phyloP scores from a whole-genome alignment of 2,797 vertebrate genomes.

The Crypturellus tataupa region DNA sequence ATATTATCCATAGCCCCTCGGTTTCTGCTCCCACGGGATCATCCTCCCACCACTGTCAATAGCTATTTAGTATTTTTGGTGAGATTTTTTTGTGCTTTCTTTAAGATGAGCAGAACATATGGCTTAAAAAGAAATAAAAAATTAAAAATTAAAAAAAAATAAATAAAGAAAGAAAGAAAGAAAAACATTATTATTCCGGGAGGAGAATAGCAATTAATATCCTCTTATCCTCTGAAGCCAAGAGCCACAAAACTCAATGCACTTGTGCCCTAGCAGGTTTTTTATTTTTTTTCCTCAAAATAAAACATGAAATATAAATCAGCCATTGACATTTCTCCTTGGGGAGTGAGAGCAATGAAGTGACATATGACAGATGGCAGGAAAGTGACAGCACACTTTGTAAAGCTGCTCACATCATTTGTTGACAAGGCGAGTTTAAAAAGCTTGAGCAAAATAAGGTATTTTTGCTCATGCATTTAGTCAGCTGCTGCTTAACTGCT shows the following conservation, averaged over 20 bases:
- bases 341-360: conserved; percentile 2
- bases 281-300: conserved; percentile 33
- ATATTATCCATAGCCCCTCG: background rate
- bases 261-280: conserved; percentile 31
- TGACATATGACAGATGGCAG: conserved; percentile 57
- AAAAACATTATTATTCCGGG: background rate
- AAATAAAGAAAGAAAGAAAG: background rate
- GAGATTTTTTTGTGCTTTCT: background rate
- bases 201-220: conserved; percentile 53
- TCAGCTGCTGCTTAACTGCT: conserved; percentile 13
- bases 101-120: conserved; percentile 3
- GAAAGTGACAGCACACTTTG: conserved; percentile 31
- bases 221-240: background rate
- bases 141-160: background rate
- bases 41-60: background rate
- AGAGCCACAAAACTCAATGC: background rate
- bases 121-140: background rate
- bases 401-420: conserved; percentile 47
- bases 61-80: background rate
- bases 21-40: background rate
- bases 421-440: conserved; percentile 61
- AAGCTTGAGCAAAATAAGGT: conserved; percentile 42
- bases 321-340: conserved; percentile 20
- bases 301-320: conserved; percentile 42
- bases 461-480: conserved; percentile 41